Conservation (phyloP, 1,140 invertebrate genomes). For the Ylistrum balloti region DNA sequence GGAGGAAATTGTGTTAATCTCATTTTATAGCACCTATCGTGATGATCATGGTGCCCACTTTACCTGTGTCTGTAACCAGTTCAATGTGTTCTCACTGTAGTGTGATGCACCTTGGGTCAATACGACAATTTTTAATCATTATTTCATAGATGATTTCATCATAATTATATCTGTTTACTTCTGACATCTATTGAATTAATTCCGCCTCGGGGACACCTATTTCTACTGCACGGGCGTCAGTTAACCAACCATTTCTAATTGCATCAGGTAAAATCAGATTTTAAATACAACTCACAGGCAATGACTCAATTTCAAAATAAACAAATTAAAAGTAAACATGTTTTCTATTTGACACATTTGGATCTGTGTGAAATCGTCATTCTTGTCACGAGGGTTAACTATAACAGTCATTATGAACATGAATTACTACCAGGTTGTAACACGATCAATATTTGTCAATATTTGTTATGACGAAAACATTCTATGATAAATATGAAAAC, state of each 20-base stretch:
- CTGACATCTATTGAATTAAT: slow-evolving; percentile 17
- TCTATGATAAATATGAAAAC: neutral
- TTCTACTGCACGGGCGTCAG: neutral
- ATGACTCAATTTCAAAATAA: slow-evolving; percentile 8
- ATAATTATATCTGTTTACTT: neutral
- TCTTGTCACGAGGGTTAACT: neutral
- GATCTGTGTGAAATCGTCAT: neutral
- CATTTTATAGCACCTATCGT: neutral
- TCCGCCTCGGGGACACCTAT: slow-evolving; percentile 22
- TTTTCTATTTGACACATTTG: neutral
- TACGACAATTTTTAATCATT: neutral
- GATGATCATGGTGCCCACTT: neutral
- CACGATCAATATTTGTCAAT: slow-evolving; percentile 21
- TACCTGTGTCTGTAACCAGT: neutral
- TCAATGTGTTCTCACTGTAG: neutral
- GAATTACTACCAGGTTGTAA: neutral
- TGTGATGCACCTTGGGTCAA: neutral
- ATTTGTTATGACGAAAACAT: neutral
- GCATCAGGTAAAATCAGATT: neutral
- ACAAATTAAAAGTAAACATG: neutral
- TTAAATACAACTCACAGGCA: neutral
- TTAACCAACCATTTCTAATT: slow-evolving; percentile 22
- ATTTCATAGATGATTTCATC: slow-evolving; percentile 35
- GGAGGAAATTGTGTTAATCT: too few relatives aligned
- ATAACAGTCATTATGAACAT: neutral